Conservation (phyloP, 2,113 vertebrate species). For the Enhydra lutris region DNA sequence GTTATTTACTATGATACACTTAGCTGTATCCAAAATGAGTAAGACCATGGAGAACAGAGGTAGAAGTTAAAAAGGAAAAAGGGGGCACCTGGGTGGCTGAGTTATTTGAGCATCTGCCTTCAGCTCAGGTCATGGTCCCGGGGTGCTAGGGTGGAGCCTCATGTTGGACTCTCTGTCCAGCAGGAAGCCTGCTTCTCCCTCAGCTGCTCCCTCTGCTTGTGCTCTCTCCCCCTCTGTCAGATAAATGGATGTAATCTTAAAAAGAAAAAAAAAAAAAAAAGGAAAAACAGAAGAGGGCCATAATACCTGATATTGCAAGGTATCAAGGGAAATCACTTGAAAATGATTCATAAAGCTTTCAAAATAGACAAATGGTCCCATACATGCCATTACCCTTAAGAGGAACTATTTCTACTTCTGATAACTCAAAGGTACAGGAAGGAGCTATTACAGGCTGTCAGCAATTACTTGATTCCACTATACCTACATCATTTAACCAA, state of each 20-base stretch:
- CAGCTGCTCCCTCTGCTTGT: too few species aligned
- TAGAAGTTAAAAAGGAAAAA: neutral
- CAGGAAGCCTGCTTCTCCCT: too few species aligned
- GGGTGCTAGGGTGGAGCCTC: too few species aligned
- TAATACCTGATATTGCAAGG: conserved; percentile 2
- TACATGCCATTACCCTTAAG: neutral
- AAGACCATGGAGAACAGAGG: neutral
- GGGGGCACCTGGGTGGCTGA: too few species aligned
- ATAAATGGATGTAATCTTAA: too few species aligned
- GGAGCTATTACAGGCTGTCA: neutral
- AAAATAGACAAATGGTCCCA: conserved; percentile 14
- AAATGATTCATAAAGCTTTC: conserved; percentile 69
- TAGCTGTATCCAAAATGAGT: neutral
- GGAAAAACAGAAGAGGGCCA: neutral
- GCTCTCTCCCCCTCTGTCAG: too few species aligned
- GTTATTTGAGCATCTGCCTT: too few species aligned
- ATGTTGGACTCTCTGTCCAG: too few species aligned
- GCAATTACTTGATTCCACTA: conserved; percentile 43
- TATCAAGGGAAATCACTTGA: conserved; percentile 35
- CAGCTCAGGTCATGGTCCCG: too few species aligned
- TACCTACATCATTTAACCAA: conserved; percentile 29
- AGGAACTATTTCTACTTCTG: conserved; percentile 38
- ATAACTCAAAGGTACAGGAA: neutral
- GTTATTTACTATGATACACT: neutral
- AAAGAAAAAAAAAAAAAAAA: neutral